Evolutionary conservation across 1,140 invertebrate genomes (phyloP).

Genomic region (Macrobrachium nipponense): DNA sequence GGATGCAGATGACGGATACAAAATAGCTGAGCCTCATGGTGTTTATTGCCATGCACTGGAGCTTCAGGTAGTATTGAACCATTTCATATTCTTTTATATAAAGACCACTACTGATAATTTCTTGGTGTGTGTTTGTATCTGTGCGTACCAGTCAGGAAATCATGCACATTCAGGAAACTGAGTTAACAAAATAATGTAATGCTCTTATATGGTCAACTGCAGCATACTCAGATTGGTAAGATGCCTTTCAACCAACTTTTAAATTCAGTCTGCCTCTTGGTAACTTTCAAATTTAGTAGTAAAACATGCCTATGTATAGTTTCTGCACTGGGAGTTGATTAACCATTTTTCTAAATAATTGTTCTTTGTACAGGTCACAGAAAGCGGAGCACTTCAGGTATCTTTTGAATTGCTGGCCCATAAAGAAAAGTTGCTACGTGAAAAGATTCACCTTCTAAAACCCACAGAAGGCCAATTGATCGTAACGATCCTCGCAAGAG

Average conservation of each 20-base stretch:
- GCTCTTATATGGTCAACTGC: too few species aligned
- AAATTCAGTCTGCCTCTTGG: too few species aligned
- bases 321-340: too few species aligned
- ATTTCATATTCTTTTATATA: neutral
- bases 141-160: too few species aligned
- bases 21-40: slow-evolving; percentile 11
- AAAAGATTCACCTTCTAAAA: slow-evolving; percentile 20
- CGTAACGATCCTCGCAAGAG: slow-evolving; percentile 30
- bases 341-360: neutral
- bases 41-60: slow-evolving; percentile 36
- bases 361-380: neutral
- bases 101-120: neutral
- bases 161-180: too few species aligned
- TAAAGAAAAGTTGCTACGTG: slow-evolving; percentile 47
- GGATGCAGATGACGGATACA: slow-evolving; percentile 35
- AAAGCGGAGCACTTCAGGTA: slow-evolving; percentile 30
- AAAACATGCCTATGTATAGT: too few species aligned
- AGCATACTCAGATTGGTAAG: too few species aligned
- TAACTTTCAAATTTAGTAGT: too few species aligned
- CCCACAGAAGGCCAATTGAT: slow-evolving; percentile 20
- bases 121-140: neutral
- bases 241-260: too few species aligned
- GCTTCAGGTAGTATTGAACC: slow-evolving; percentile 17
- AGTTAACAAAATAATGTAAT: too few species aligned
- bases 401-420: slow-evolving; percentile 33